Base-by-base conservation (phyloP, 2,113 vertebrate species). In the Syrmaticus mikado region DNA sequence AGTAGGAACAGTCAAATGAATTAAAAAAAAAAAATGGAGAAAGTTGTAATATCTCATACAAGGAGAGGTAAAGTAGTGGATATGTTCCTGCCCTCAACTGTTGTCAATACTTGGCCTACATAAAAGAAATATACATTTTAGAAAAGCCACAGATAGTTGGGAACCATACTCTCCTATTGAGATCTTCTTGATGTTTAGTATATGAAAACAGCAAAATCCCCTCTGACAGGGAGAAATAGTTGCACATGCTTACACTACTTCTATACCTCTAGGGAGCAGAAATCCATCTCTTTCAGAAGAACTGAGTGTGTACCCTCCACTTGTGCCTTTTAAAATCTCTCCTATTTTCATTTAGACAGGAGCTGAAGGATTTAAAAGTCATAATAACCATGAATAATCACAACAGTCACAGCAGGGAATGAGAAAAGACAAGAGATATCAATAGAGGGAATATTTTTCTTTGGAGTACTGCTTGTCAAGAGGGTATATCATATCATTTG, bases 301-400 rank as follows among this genome's bases (percentile, higher is more conserved):
- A 53, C 19, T 48, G 24, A 11, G 12, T 41, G 20, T 5, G 15
- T 28, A 81, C 17, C 27, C 75, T 78, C 25, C 25, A 64, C 45
- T 38, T 40, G 13, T 18, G 46, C 34, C 71, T 85, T 77, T 67
- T 55, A 85, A 91, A 94, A 87, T 62, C 60, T 52, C 16, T 61
- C 32, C 32, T 64, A 2, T 87, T 92, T 89, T 71, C 41, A 71
- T 2, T 7, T 4, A 83, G 53, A 58, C 67, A 67, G 32, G 13
- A 89, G 41, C 19, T 27, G 7, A 64, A 92, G 50, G 64, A 89
- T 75, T 73, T 91, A 24, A 82, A 87, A 91, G 22, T 67, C 71
- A 46, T 32, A 91, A 87, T 40, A 91, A 38, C 67, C 19, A 77
- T 43, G 88, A 93, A 87, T 67, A 93, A 87, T 50, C 50, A 74